A percentile compares a stretch with the other conserved stretches of the same genome.
Conservation (phyloP, 1,140 invertebrate species). For the Drosophila truncata region DNA sequence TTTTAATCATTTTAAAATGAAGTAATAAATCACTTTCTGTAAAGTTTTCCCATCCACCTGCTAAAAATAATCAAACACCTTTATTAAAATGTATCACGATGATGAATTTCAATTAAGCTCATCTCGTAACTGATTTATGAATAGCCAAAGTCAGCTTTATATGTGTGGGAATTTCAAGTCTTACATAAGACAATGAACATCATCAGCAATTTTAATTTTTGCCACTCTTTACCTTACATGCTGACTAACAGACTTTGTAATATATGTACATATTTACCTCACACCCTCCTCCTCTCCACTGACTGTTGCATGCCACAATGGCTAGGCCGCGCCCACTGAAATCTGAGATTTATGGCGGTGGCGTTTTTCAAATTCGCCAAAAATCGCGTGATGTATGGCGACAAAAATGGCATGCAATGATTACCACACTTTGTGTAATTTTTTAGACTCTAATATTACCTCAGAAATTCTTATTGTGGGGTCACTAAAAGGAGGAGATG, state of each 20-base stretch:
- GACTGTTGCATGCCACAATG: slow-evolving; percentile 27
- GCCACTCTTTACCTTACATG: slow-evolving; percentile 14
- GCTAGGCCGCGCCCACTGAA: slow-evolving; percentile 4
- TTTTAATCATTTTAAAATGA: background rate
- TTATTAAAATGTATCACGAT: background rate
- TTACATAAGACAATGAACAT: slow-evolving; percentile 26
- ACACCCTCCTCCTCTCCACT: background rate
- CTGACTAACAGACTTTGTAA: slow-evolving; percentile 38
- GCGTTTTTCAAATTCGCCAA: slow-evolving; percentile 16
- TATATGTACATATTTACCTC: background rate
- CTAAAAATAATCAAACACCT: slow-evolving; percentile 14
- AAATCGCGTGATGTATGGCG: slow-evolving; percentile 28
- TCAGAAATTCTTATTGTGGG: slow-evolving; percentile 23
- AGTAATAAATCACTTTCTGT: background rate
- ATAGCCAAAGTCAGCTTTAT: background rate
- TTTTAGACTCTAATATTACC: background rate
- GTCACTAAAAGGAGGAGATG: background rate
- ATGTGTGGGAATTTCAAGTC: slow-evolving; percentile 22
- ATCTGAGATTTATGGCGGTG: slow-evolving; percentile 2
- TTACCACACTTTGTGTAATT: slow-evolving; percentile 20
- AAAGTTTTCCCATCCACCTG: background rate
- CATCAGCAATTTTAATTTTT: slow-evolving; percentile 43
- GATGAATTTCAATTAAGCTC: slow-evolving; percentile 11
- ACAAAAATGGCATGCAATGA: slow-evolving; percentile 17
- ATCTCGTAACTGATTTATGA: slow-evolving; percentile 25